Percentiles rank a stretch among this genome's conserved stretches.
Conservation (phyloP, 2,888 invertebrate genomes). For the Amitus sp. region DNA sequence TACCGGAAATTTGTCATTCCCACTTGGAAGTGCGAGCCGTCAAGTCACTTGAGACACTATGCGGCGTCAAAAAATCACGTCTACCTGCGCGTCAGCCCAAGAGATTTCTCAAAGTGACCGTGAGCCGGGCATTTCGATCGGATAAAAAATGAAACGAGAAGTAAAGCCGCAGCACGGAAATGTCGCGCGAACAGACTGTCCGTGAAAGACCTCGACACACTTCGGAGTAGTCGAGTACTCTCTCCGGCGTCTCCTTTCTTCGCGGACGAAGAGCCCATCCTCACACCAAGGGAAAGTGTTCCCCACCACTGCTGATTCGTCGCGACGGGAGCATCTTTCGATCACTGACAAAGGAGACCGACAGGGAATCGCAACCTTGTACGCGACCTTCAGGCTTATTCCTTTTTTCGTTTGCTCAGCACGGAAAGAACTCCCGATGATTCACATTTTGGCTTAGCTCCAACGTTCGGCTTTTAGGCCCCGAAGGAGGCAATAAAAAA, state of each 20-base stretch:
- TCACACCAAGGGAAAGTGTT: slow-evolving; percentile 62
- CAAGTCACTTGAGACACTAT: slow-evolving; percentile 16
- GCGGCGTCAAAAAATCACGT: slow-evolving; percentile 25
- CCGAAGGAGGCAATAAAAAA: too few species aligned
- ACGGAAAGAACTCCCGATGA: too few species aligned
- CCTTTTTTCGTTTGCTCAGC: too few species aligned
- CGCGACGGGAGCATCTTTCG: slow-evolving; percentile 36
- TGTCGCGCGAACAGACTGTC: slow-evolving; percentile 51
- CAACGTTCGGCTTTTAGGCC: too few species aligned
- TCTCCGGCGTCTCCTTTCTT: slow-evolving; percentile 51
- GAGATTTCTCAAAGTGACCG: slow-evolving; percentile 27
- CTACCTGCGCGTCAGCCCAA: too few species aligned
- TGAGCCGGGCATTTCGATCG: slow-evolving; percentile 36
- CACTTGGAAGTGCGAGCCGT: slow-evolving; percentile 24
- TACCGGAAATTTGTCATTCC: slow-evolving; percentile 39
- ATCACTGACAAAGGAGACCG: too few species aligned
- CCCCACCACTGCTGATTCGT: slow-evolving; percentile 52
- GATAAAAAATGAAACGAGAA: slow-evolving; percentile 5
- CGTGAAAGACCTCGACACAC: slow-evolving; percentile 66
- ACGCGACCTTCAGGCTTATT: too few species aligned
- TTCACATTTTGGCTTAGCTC: too few species aligned
- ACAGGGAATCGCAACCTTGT: too few species aligned
- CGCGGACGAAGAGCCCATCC: slow-evolving; percentile 56
- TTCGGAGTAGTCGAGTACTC: slow-evolving; percentile 51
- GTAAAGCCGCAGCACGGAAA: slow-evolving; percentile 30